phyloP scores from a whole-genome alignment of 2,888 invertebrate genomes.

The Platycheirus albimanus region DNA sequence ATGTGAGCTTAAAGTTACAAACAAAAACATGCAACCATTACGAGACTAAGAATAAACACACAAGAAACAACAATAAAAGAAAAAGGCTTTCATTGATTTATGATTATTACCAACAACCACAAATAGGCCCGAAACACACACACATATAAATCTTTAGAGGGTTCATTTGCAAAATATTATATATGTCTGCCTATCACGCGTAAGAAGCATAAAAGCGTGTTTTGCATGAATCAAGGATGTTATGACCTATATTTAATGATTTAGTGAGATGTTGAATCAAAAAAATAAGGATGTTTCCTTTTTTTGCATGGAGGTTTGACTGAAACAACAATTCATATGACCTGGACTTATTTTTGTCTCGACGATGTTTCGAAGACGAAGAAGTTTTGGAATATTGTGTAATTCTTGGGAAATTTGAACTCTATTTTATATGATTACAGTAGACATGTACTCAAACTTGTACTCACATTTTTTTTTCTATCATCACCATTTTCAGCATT shows the following conservation, averaged over 20 bases:
- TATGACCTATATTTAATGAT: constrained; percentile 22
- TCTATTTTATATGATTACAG: no score
- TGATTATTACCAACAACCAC: constrained; percentile 16
- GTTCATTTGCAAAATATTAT: constrained; percentile 4
- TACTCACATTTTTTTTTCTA: no score
- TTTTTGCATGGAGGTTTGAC: background rate
- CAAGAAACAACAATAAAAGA: background rate
- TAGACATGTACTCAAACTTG: no score
- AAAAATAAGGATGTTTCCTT: background rate
- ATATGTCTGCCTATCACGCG: constrained; percentile 19
- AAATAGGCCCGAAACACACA: background rate
- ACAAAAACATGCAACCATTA: constrained; percentile 19
- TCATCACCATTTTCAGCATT: no score
- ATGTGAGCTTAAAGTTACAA: constrained; percentile 16
- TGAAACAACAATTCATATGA: no score
- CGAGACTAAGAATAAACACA: background rate
- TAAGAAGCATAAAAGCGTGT: background rate
- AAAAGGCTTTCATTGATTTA: constrained; percentile 38
- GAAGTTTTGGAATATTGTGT: no score
- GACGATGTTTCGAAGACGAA: no score
- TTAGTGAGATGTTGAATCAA: background rate
- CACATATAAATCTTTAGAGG: constrained; percentile 15
- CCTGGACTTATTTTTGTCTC: no score
- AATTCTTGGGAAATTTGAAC: no score
- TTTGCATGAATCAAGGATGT: constrained; percentile 14